phyloP scores from a whole-genome alignment of 2,888 invertebrate species.

The Himalopsyche tibetana region DNA sequence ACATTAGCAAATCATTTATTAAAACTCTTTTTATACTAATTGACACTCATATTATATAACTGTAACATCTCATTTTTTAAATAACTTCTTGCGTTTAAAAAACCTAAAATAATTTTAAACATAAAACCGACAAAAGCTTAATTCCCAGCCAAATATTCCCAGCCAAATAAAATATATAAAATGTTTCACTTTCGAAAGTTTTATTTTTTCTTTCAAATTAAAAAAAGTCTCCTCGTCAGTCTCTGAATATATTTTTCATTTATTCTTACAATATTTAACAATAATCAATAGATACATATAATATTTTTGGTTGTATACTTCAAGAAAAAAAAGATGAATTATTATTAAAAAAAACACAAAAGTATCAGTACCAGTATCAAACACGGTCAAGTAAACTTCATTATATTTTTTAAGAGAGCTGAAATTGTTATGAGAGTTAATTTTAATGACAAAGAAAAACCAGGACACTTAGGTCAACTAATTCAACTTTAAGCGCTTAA shows the following conservation, averaged over 20 bases:
- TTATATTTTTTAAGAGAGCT: too few species aligned
- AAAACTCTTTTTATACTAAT: constrained; percentile 18
- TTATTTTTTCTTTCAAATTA: not conserved
- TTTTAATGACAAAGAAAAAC: too few species aligned
- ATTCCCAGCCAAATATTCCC: constrained; percentile 27
- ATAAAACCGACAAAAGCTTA: not conserved
- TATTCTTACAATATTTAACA: constrained; percentile 9
- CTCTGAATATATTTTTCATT: constrained; percentile 11
- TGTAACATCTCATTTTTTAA: not conserved
- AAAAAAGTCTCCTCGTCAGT: not conserved
- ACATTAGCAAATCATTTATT: constrained; percentile 18
- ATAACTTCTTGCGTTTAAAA: not conserved
- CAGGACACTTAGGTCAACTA: too few species aligned
- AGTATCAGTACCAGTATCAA: too few species aligned
- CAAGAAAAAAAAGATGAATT: too few species aligned
- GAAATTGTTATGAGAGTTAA: too few species aligned
- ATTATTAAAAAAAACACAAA: too few species aligned
- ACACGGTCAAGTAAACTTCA: too few species aligned
- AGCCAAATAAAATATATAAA: constrained; percentile 7
- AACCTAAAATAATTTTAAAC: not conserved
- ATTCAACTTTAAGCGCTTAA: too few species aligned
- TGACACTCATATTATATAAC: constrained; percentile 12
- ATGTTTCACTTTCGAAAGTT: constrained; percentile 9
- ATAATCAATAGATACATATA: not conserved
- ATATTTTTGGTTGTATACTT: too few species aligned